These are phyloP conservation scores for Halichoeres trimaculatus DNA, from an alignment of 2,113 vertebrate genomes.

Conservation along the genomic window DNA sequence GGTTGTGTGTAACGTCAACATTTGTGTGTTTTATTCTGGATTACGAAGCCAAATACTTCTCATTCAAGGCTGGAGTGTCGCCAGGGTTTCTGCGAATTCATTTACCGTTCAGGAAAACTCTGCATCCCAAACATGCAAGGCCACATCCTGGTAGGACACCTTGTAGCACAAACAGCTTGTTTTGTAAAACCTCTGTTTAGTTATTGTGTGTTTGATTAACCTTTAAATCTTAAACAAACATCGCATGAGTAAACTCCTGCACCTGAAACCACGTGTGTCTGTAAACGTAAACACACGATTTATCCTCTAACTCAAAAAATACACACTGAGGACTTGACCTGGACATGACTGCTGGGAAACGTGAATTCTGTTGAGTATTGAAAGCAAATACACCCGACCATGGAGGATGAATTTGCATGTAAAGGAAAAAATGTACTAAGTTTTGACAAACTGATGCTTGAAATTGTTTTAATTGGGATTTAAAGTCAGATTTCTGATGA, in stretches of 20 bases:
- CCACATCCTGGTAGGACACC: background rate
- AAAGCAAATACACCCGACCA: background rate
- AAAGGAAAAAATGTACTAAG: background rate
- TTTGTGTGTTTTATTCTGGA: too few species aligned
- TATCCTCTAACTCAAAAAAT: background rate
- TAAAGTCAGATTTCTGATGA: background rate
- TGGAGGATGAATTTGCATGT: too few species aligned
- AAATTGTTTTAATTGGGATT: too few species aligned
- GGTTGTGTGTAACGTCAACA: too few species aligned
- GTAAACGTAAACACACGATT: background rate
- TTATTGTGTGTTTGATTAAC: too few species aligned
- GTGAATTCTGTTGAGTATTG: background rate
- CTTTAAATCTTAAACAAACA: too few species aligned
- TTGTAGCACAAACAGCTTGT: background rate
- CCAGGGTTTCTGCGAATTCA: too few species aligned
- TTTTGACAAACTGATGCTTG: too few species aligned
- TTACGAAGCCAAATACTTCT: too few species aligned
- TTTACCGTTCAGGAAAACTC: too few species aligned
- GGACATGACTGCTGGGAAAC: background rate
- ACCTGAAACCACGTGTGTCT: too few species aligned
- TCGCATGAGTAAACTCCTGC: background rate
- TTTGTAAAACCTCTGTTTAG: background rate
- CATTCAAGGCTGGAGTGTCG: too few species aligned
- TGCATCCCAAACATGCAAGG: background rate
- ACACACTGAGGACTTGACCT: background rate